Base-by-base conservation (phyloP, 2,797 vertebrate genomes). In the Tympanoctomys barrerae region DNA sequence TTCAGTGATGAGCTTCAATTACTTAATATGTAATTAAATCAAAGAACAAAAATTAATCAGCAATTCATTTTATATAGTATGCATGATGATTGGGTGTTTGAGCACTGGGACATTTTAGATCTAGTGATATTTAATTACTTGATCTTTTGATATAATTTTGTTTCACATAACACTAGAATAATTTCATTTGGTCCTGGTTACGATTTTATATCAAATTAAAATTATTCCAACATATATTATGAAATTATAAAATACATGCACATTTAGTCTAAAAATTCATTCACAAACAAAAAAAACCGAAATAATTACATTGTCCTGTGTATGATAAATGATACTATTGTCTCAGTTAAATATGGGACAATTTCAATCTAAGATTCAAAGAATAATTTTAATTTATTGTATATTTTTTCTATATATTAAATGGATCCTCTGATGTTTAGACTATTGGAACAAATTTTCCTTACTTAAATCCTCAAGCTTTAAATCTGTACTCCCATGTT, bases 21-120 rank as follows among this genome's bases (percentile, higher is more conserved):
- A 26, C 7, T 86, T 8, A 73, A 2, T 84, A 24, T 66, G 1
- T 24, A 85, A 81, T 62, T 57, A 64, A 91, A 95, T 0, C 33
- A 77, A 90, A 87, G 16, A 13, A 26, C 22, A 59, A 87, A 77
- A 77, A 70, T 7, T 11, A 87, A 42, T 18, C 61, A 77, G 19
- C 3, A 93, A 61, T 61, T 79, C 33, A 64, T 31, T 31, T 57
- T 70, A 13, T 62, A 36, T 21, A 68, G 4, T 49, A 19, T 31
- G 2, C 5, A 11, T 19, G 13, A 46, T 31, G 7, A 89, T 4
- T 78, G 21, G 13, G 46, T 31, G 1, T 8, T 21, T 52, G 16
- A 5, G 2, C 0, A 39, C 4, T 13, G 1, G 7, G 5, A 52
- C 8, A 71, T 0, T 26, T 71, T 75, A 9, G 1, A 68, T 71